Evolutionary conservation across 2,113 vertebrate species (phyloP), one percentile per base, ranked within the genome.

Genomic region (Apus apus): DNA sequence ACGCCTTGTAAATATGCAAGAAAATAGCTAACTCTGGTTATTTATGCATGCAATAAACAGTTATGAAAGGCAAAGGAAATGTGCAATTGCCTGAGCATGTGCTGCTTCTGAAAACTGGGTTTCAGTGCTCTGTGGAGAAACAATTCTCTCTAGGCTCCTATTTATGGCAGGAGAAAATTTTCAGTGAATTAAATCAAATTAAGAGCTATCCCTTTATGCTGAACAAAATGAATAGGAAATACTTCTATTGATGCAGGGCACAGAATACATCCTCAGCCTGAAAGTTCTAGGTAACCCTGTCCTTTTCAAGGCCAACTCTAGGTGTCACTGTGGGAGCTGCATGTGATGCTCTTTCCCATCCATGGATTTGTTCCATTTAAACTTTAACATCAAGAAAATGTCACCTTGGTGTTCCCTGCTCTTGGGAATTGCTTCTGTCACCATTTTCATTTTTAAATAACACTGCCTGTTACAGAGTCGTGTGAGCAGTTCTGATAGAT

Each of bases 371-470:
- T 93, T 95, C 93, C 93, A 90, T 81, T 96, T 96, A 92, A 96
- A 97, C 95, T 95, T 94, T 53, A 89, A 87, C 95, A 93, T 70
- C 88, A 82, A 86, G 94, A 85, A 96, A 97, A 96, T 95, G 95
- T 96, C 93, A 97, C 91, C 93, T 94, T 93, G 87, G 60, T 89
- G 80, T 90, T 96, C 96, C 70, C 80, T 60, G 83, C 94, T 87
- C 93, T 78, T 74, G 74, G 76, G 91, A 96, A 89, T 92, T 95
- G 95, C 83, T 97, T 74, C 93, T 91, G 92, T 65, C 95, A 84
- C 92, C 50, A 16, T 79, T 96, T 92, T 89, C 93, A 87, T 89
- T 93, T 93, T 73, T 32, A 92, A 94, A 81, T 11, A 66, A 87
- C 76, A 9, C 71, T 19, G 79, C 61, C 56, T 2, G 2, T 46